Evolutionary conservation across 2,888 invertebrate genomes (phyloP), one percentile per base, ranked within the genome.

Genomic region (Cephalotes varians): DNA sequence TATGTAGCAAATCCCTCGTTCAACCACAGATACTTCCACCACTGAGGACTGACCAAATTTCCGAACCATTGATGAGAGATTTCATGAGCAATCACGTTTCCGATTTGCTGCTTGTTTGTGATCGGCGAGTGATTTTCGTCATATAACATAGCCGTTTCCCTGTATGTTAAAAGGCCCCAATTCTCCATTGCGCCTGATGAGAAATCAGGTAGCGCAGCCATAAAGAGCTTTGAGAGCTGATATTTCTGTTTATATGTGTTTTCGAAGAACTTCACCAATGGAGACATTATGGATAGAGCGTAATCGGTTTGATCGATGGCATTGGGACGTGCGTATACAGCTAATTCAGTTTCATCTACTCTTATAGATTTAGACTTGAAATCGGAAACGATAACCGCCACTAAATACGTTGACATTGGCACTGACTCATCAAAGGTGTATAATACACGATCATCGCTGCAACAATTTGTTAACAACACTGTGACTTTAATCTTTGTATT

Each of bases 301-400:
- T 97, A 98, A 15, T 95, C 93, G 0, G 96, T 96, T 92, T 98
- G 97, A 5, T 96, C 93, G 7, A 96, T 95, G n/a, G 96, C 96
- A 56, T 97, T 96, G 1, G 96, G 96, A 82, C 97, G 96, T 0
- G 98, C 96, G 94, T 96, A 97, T 0, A 98, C 96, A 0, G 89
- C 91, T 0, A 88, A 84, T 34, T 84, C 81, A 25, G 25, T 69
- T 0, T 28, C 69, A 1, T 92, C 25, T 0, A 15, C 15, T 2
- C 72, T 47, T 0, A 10, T 6, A 2, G 6, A 15, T 10, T 73
- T 18, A 0, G 94, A 95, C 83, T 95, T 95, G 71, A 97, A 97
- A 90, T 98, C 97, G 25, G 98, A 97, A 0, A 98, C 96, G 6
- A 98, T 95, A 91, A 98, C 97, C 0, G 98, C 98, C 1, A 98